Base-by-base conservation (phyloP, 1,140 invertebrate genomes). In the Papilio machaon region DNA sequence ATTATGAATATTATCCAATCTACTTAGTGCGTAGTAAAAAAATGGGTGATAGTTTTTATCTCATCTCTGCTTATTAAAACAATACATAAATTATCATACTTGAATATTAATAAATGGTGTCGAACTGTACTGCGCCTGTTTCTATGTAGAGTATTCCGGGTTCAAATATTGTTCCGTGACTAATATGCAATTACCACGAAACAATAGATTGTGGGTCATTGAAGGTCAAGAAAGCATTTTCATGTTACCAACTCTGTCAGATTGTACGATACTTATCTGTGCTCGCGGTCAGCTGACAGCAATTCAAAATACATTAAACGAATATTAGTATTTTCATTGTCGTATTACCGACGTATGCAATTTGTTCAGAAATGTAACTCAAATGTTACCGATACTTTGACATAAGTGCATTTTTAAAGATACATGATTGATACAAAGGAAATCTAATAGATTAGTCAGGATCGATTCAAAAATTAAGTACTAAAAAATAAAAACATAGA, bases 171-270 rank as follows among this genome's bases (percentile, higher is more conserved):
- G 43, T 43, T 30, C 43, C 38, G 73, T 74, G 73, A 74, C 38
- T 74, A 74, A 74, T 74, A 74, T 19, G 73, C 46, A 46, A 73
- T 47, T 73, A 76, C 10, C 47, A 76, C 13, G 23, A 76, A 76
- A 52, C 74, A 76, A 76, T 76, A 49, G 74, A 30, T 76, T 76
- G 43, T 76, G 47, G 46, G 74, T 76, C 74, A 52, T 15, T 76
- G 73, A 76, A 76, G 74, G 74, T 52, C 43, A 76, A 73, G 73
- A 47, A 73, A 73, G 73, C 73, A 73, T 73, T 73, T 73, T 73
- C 73, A 47, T 73, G 73, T 73, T 73, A 38, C 43, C 30, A 38
- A 70, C 30, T 70, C 64, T 70, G 64, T 70, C 64, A 70, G 60
- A 60, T 30, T 70, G 64, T 30, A 70, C 30, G 64, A 70, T 70